Evolutionary conservation across 1,140 invertebrate genomes (phyloP).

Genomic region (Diachasma alloeum): DNA sequence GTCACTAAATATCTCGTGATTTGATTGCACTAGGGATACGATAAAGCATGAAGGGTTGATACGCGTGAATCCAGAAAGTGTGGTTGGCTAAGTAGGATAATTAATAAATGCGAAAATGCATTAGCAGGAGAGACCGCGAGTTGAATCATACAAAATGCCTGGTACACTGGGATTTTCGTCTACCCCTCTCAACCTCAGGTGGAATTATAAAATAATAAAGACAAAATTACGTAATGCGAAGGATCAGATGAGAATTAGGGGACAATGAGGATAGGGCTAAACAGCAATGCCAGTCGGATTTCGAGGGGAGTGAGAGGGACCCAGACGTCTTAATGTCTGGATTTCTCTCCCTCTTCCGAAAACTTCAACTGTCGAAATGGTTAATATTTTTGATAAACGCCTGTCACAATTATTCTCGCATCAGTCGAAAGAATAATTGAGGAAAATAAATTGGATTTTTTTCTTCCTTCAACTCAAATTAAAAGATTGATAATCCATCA

Average conservation of each 20-base stretch:
- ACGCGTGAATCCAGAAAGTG: constrained; percentile 37
- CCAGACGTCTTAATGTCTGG: constrained; percentile 60
- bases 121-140: constrained; percentile 45
- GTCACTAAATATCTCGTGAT: background rate
- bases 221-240: constrained; percentile 56
- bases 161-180: constrained; percentile 1
- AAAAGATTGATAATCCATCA: background rate
- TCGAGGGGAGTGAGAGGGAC: constrained; percentile 9
- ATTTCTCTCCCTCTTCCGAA: background rate
- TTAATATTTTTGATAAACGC: background rate
- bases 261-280: constrained; percentile 45
- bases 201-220: constrained; percentile 59
- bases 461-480: background rate
- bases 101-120: constrained; percentile 55
- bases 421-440: background rate
- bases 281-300: constrained; percentile 16
- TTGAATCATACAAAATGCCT: background rate
- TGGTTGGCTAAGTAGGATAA: constrained; percentile 49
- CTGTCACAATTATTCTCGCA: background rate
- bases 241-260: constrained; percentile 51
- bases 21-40: background rate
- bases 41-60: background rate
- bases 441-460: background rate
- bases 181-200: background rate
- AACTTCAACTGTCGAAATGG: background rate